A percentile compares a stretch with the other conserved stretches of the same genome.
Conservation (phyloP, 35 echinoderm and acorn worm species). For the Ophiothrix spiculata region DNA sequence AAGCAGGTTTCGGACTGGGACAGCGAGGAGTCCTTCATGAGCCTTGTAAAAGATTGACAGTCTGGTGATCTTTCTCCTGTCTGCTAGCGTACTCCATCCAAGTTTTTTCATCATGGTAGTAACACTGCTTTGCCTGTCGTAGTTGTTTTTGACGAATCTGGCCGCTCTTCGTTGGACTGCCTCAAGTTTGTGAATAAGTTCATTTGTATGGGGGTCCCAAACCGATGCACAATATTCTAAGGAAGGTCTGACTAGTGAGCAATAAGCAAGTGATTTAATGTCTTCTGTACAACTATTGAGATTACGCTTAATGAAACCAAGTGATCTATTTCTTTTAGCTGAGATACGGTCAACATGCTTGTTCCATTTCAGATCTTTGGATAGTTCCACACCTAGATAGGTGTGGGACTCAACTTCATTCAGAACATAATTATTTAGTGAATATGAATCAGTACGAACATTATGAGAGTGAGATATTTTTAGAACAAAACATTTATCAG, state of each 20-base stretch:
- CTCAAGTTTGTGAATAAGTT: slow-evolving; percentile 22
- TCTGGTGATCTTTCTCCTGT: no score
- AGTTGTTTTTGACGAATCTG: no score
- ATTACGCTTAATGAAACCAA: slow-evolving; percentile 28
- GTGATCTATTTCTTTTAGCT: slow-evolving; percentile 29
- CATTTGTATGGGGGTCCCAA: slow-evolving; percentile 43
- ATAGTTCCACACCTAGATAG: slow-evolving; percentile 44
- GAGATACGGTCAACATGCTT: slow-evolving; percentile 28
- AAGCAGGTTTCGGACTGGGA: no score
- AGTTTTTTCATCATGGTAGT: no score
- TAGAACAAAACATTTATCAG: slow-evolving; percentile 22
- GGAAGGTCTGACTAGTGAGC: slow-evolving; percentile 26
- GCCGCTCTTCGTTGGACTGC: no score
- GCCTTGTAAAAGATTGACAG: no score
- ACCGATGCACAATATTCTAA: slow-evolving; percentile 36
- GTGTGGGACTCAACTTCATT: background rate
- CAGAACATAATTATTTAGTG: slow-evolving; percentile 8
- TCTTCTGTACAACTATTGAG: background rate
- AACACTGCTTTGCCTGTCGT: no score
- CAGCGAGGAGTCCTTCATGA: no score
- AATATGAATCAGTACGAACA: no score
- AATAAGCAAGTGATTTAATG: slow-evolving; percentile 44
- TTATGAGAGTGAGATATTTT: background rate
- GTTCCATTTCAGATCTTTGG: slow-evolving; percentile 31
- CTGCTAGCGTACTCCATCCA: no score